These are phyloP conservation scores for Eristalis pertinax DNA, from an alignment of 2,888 invertebrate species.

Conservation along the genomic window DNA sequence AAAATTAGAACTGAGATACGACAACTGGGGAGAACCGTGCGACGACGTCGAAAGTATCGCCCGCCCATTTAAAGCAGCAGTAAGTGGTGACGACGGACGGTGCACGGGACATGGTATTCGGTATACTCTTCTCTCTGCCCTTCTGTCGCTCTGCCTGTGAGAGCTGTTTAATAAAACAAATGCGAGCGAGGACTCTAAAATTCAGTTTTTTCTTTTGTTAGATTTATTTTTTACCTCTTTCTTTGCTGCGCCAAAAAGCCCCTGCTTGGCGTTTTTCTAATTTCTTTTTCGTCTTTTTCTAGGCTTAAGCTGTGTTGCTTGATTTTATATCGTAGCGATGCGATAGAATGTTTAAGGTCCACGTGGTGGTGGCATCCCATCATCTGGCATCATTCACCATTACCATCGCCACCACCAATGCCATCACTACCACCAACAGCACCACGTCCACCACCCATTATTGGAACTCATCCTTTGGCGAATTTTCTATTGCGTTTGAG, in stretches of 20 bases:
- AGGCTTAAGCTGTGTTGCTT: constrained; percentile 69
- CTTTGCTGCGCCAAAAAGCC: constrained; percentile 23
- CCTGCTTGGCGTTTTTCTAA: constrained; percentile 38
- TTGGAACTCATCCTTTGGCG: constrained; percentile 67
- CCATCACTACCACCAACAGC: constrained; percentile 12
- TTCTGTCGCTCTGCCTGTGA: constrained; percentile 25
- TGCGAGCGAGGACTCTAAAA: constrained; percentile 60
- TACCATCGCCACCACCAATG: constrained; percentile 11
- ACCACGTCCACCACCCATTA: constrained; percentile 55
- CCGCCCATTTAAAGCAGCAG: constrained; percentile 41
- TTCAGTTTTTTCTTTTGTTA: constrained; percentile 61
- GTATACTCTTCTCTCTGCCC: constrained; percentile 20
- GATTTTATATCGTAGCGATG: constrained; percentile 66
- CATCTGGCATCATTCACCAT: constrained; percentile 23
- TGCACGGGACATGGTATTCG: not conserved
- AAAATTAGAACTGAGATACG: constrained; percentile 68
- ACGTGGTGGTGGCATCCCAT: constrained; percentile 43
- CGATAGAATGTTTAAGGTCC: constrained; percentile 71
- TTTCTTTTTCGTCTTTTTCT: constrained; percentile 53
- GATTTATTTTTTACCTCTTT: constrained; percentile 2
- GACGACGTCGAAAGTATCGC: constrained; percentile 49
- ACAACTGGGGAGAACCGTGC: constrained; percentile 18
- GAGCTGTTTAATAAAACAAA: constrained; percentile 72
- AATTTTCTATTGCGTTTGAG: constrained; percentile 66
- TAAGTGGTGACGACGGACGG: constrained; percentile 21